Base-by-base conservation (phyloP, 2,797 vertebrate genomes). In the Molossus molossus region DNA sequence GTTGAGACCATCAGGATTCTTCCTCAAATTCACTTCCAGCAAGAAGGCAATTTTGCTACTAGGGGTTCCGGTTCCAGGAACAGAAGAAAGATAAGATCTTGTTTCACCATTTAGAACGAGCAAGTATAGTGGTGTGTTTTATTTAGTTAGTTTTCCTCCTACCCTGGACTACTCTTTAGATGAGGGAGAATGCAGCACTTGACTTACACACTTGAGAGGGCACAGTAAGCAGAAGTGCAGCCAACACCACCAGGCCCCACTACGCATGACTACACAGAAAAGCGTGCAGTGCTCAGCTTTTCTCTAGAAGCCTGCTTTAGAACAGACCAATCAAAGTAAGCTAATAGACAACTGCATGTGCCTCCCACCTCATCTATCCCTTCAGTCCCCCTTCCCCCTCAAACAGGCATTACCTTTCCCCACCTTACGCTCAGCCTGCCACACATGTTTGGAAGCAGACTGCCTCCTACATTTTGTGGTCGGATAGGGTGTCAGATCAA, bases 51-150 rank as follows among this genome's bases (percentile, higher is more conserved):
- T 40, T 94, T 57, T 77, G 92, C 92, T 95, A 37, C 57, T 1
- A 14, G 75, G 33, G 75, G 33, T 93, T 96, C 77, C 2, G 45
- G 87, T 95, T 97, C 73, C 73, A 97, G 94, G 96, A 97, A 96
- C 20, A 72, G 45, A 91, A 81, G 79, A 93, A 25, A 96, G 96
- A 94, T 92, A 60, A 79, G 90, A 92, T 94, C 72, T 91, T 0
- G 27, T 95, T 95, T 96, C 81, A 73, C 57, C 86, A 94, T 75
- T 72, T 65, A 57, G 93, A n/a, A 75, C 88, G 80, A 94, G 84
- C 60, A 60, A 73, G 83, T 87, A 82, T 86, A 12, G 86, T 29
- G 69, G 40, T 40, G 65, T 77, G 40, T 55, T 82, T 80, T 83
- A n/a, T 27, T 69, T 96, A 76, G 57, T 73, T 69, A 33, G 62